These are phyloP conservation scores for Habrosyne pyritoides DNA, from an alignment of 2,888 invertebrate species.

Conservation along the genomic window DNA sequence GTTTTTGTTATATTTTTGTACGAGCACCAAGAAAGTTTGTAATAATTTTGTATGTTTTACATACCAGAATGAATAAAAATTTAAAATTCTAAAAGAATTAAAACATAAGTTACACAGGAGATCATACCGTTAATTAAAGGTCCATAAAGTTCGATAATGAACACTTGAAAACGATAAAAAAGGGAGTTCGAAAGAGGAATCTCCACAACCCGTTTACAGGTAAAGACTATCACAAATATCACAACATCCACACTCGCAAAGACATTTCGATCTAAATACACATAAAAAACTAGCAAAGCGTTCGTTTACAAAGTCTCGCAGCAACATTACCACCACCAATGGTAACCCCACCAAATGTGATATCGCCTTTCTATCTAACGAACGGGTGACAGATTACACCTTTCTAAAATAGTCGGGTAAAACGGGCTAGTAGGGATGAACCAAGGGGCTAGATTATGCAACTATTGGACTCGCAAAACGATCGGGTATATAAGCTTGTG, in stretches of 20 bases:
- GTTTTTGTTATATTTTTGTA: too few relatives aligned
- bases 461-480: slow-evolving; percentile 56
- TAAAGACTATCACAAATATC: background rate
- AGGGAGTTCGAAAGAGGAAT: background rate
- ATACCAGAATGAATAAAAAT: too few relatives aligned
- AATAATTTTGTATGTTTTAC: too few relatives aligned
- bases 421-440: slow-evolving; percentile 74
- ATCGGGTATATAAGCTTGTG: slow-evolving; percentile 70
- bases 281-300: slow-evolving; percentile 4
- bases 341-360: slow-evolving; percentile 55
- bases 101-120: too few relatives aligned
- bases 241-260: background rate
- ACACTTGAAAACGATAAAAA: background rate
- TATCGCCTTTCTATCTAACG: slow-evolving; percentile 43
- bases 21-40: too few relatives aligned
- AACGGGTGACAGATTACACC: slow-evolving; percentile 33
- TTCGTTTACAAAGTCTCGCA: slow-evolving; percentile 19
- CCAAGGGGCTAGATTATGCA: slow-evolving; percentile 74
- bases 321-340: slow-evolving; percentile 60
- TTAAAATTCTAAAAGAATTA: too few relatives aligned
- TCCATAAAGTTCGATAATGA: background rate
- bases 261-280: slow-evolving; percentile 8
- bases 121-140: too few relatives aligned
- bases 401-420: slow-evolving; percentile 63
- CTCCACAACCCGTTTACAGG: background rate